A percentile compares a stretch with the other conserved stretches of the same genome.
phyloP scores from a whole-genome alignment of 2,888 invertebrate genomes.

The Pinctada fucata region DNA sequence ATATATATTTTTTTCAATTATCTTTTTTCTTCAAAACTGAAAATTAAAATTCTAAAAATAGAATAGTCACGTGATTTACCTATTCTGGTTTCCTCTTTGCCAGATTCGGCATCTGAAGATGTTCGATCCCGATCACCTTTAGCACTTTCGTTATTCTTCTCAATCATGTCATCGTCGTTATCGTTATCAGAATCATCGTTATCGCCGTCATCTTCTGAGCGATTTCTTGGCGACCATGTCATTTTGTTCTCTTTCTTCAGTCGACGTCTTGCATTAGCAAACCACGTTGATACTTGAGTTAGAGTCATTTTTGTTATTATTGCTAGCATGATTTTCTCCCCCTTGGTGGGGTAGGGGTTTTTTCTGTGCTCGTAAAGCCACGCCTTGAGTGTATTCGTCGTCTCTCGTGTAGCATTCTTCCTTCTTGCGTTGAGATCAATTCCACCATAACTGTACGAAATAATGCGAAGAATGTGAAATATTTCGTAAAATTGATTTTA shows the following conservation, averaged over 20 bases:
- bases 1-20: too few species aligned
- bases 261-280: constrained; percentile 94
- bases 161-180: constrained; percentile 24
- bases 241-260: constrained; percentile 98
- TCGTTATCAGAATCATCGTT: constrained; percentile 37
- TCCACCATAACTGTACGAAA: constrained; percentile 66
- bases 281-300: constrained; percentile 95
- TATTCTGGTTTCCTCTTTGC: background rate
- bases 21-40: too few species aligned
- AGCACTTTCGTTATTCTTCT: constrained; percentile 9
- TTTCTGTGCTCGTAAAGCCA: constrained; percentile 98
- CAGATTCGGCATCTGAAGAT: background rate
- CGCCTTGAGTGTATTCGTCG: constrained; percentile 96
- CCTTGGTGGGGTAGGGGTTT: constrained; percentile 97
- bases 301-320: constrained; percentile 97
- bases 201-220: constrained; percentile 39
- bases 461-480: too few species aligned
- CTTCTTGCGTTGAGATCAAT: constrained; percentile 93
- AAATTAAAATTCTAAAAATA: background rate
- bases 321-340: constrained; percentile 96
- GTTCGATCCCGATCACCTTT: background rate
- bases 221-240: constrained; percentile 84
- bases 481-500: background rate
- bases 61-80: background rate
- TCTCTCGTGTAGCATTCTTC: constrained; percentile 98